Conservation (phyloP, 2,888 invertebrate species). For the Hipparchia sbordonii region DNA sequence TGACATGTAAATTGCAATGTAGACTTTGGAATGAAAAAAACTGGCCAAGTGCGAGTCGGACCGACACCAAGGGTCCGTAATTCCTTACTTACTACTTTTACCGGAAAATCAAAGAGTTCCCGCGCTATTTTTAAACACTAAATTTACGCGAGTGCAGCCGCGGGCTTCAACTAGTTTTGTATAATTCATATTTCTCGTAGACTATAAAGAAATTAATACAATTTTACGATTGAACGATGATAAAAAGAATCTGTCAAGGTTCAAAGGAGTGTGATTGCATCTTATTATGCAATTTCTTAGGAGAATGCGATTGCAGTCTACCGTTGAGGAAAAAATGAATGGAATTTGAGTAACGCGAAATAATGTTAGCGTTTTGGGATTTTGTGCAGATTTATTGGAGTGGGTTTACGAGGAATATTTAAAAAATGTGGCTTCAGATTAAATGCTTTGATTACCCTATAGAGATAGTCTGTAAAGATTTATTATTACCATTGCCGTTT, state of each 20-base stretch:
- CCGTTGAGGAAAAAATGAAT: constrained; percentile 7
- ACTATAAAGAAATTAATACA: constrained; percentile 25
- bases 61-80: too few relatives aligned
- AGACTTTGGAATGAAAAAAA: too few relatives aligned
- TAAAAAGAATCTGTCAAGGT: constrained; percentile 31
- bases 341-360: constrained; percentile 1
- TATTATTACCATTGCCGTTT: not conserved
- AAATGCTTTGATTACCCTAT: not conserved
- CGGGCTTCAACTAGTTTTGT: not conserved
- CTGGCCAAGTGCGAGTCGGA: too few relatives aligned
- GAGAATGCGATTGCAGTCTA: constrained; percentile 25
- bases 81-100: too few relatives aligned
- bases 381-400: not conserved
- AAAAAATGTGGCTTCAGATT: not conserved
- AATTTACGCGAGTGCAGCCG: not conserved
- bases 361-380: not conserved
- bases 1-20: too few relatives aligned
- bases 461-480: not conserved
- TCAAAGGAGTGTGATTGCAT: constrained; percentile 34
- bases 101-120: too few relatives aligned
- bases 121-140: too few relatives aligned
- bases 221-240: constrained; percentile 30
- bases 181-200: not conserved
- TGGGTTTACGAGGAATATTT: not conserved
- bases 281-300: constrained; percentile 19